Evolutionary conservation across 2,888 invertebrate species (phyloP), one percentile per base, ranked within the genome.

Genomic region (Chloroclysta siterata): DNA sequence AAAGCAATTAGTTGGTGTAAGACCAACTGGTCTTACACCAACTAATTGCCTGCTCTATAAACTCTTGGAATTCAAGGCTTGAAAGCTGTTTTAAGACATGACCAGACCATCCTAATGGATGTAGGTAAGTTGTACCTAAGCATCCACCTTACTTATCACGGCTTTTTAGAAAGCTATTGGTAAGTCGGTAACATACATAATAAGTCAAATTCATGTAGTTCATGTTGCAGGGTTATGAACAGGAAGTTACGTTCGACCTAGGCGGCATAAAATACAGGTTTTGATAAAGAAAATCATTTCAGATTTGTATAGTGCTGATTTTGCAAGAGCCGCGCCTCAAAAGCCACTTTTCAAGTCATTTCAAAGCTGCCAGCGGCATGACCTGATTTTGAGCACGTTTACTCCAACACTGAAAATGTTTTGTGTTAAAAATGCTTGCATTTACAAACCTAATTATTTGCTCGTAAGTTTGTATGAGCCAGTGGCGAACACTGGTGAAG

Each of bases 301-400:
- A 50, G 52, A 56, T 53, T 60, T 60, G 5, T 48, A 48, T 60
- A 59, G 52, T 48, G 52, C 36, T 48, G 50, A 65, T 60, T 65
- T 65, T 64, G 64, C 53, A 64, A 64, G 53, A 50, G 14, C 44
- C 57, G 36, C 50, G 46, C 44, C 64, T 53, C 56, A 53, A 60
- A 53, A 44, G 56, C 64, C 22, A 53, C 56, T 60, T 65, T 65
- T 60, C 53, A 63, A 65, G 52, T 57, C 53, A 22, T 60, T 57
- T 65, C 53, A 57, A 60, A 65, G 60, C 60, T 44, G 60, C 55
- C 47, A 53, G 36, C 53, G 39, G 50, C 56, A 22, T 60, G 65
- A 56, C 66, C 62, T 39, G 42, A 47, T 60, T 65, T 60, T 57
- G 17, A 42, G 36, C 60, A 28, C 41, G 68, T 11, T 41, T 39